phyloP scores from a whole-genome alignment of 2,113 vertebrate genomes.

The cattle (Bos taurus) region DNA sequence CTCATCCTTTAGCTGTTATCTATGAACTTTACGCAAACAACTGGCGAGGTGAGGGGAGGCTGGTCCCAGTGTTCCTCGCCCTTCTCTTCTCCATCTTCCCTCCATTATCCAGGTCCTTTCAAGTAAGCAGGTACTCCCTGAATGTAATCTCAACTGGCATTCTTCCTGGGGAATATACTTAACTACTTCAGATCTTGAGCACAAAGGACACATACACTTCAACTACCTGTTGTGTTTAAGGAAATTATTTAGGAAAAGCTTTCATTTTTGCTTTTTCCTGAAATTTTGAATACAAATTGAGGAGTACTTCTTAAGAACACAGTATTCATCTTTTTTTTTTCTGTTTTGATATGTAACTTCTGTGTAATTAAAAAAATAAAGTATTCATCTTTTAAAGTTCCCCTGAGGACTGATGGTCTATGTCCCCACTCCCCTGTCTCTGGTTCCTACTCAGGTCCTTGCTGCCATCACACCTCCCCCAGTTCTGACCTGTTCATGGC shows the following conservation, averaged over 20 bases:
- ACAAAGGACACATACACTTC: accelerated
- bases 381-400: neutral
- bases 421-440: accelerated
- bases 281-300: neutral
- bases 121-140: neutral
- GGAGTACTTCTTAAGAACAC: neutral
- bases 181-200: neutral
- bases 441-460: accelerated
- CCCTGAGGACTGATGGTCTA: accelerated
- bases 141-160: neutral
- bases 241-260: neutral
- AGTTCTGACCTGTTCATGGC: accelerated
- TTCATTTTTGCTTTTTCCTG: neutral
- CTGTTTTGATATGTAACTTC: too few species aligned
- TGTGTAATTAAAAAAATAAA: too few species aligned
- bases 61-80: accelerated
- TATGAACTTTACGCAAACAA: neutral
- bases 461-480: neutral
- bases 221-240: accelerated
- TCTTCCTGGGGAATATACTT: neutral
- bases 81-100: too few species aligned
- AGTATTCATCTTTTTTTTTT: neutral
- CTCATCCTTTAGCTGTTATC: neutral
- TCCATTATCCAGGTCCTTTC: neutral
- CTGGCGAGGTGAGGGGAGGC: accelerated